Conservation (phyloP, 2,888 invertebrate genomes). For the Archips xylosteana region DNA sequence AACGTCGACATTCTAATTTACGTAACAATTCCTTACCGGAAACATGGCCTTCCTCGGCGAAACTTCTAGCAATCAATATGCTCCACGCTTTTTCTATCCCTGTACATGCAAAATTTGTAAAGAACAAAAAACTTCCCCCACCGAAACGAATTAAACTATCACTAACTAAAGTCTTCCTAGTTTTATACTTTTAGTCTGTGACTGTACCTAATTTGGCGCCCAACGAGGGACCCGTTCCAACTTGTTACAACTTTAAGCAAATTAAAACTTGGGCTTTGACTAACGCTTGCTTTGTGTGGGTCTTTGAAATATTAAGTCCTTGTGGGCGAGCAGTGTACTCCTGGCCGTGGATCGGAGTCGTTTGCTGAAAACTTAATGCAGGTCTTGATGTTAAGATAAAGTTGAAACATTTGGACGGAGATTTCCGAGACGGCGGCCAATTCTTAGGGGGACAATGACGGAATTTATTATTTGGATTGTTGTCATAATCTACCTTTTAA, state of each 20-base stretch:
- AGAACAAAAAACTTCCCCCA: conserved; percentile 59
- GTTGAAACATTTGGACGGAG: conserved; percentile 16
- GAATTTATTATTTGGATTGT: conserved; percentile 24
- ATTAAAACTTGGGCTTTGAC: conserved; percentile 82
- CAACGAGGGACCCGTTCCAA: conserved; percentile 81
- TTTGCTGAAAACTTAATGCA: conserved; percentile 76
- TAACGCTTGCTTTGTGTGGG: conserved; percentile 79
- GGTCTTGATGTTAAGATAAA: conserved; percentile 28
- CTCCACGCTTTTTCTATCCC: conserved; percentile 6
- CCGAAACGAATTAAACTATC: conserved; percentile 80
- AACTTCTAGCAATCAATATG: conserved; percentile 34
- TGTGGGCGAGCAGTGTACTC: conserved; percentile 78
- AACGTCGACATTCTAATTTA: conserved; percentile 4
- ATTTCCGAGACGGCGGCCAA: conserved; percentile 19
- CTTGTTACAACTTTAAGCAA: conserved; percentile 84
- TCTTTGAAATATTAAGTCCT: conserved; percentile 84
- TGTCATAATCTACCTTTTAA: conserved; percentile 14
- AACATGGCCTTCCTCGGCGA: conserved; percentile 7
- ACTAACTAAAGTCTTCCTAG: conserved; percentile 68
- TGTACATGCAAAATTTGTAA: conserved; percentile 57
- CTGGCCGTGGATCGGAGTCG: conserved; percentile 66
- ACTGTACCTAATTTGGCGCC: conserved; percentile 82
- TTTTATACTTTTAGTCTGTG: conserved; percentile 57
- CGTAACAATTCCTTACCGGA: conserved; percentile 23
- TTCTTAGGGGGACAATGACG: conserved; percentile 27